These are phyloP conservation scores for Drosophila infuscata DNA, from an alignment of 2,888 invertebrate genomes.

Conservation along the genomic window DNA sequence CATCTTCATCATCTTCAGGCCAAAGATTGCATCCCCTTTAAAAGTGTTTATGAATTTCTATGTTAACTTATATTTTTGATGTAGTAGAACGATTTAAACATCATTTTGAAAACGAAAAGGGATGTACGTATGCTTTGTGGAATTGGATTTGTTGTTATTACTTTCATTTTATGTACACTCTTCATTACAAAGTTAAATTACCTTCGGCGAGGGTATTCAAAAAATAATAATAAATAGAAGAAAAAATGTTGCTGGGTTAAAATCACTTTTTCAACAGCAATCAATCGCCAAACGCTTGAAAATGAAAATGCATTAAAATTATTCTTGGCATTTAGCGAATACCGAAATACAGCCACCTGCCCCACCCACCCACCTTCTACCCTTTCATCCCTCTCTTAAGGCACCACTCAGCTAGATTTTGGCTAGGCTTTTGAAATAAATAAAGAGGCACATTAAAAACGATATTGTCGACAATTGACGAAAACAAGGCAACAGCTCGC, in stretches of 20 bases:
- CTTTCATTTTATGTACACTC: background rate
- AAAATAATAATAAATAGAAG: background rate
- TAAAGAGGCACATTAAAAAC: constrained; percentile 64
- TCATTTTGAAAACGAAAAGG: background rate
- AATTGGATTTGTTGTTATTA: background rate
- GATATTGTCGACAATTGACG: constrained; percentile 79
- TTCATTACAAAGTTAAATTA: constrained; percentile 1
- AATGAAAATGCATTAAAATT: constrained; percentile 71
- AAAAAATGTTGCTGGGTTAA: constrained; percentile 28
- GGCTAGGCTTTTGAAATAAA: constrained; percentile 64
- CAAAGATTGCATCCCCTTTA: background rate
- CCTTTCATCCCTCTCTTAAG: background rate
- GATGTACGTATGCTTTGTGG: no score
- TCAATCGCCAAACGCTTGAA: constrained; percentile 67
- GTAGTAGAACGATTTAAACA: no score
- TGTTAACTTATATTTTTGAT: no score
- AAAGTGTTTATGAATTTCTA: background rate
- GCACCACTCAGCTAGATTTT: constrained; percentile 21
- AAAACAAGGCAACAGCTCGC: constrained; percentile 63
- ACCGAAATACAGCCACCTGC: constrained; percentile 4
- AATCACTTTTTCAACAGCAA: constrained; percentile 63
- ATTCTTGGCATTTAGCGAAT: constrained; percentile 46
- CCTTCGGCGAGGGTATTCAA: background rate
- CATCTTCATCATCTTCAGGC: background rate
- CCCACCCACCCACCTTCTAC: background rate